A percentile compares a stretch with the other conserved stretches of the same genome.
phyloP scores from a whole-genome alignment of 2,113 vertebrate species.

The Rhabdornis inornatus region DNA sequence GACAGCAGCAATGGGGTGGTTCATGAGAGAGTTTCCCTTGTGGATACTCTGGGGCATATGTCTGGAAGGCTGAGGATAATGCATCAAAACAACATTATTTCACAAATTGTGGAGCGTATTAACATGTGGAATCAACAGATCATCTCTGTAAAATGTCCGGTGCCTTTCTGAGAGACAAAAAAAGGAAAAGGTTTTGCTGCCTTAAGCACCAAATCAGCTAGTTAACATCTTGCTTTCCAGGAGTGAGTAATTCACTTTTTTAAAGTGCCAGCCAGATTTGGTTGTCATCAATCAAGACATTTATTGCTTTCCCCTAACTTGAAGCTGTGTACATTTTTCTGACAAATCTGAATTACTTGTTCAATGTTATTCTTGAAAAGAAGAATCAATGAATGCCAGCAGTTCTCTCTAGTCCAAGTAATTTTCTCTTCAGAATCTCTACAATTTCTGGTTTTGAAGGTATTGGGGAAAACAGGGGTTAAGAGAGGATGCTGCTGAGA shows the following conservation, averaged over 20 bases:
- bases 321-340: conserved; percentile 37
- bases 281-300: conserved; percentile 42
- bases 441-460: not conserved
- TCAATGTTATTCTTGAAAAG: conserved; percentile 22
- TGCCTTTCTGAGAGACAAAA: not conserved
- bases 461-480: not conserved
- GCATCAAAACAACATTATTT: not conserved
- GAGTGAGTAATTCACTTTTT: conserved; percentile 38
- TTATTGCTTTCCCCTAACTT: conserved; percentile 20
- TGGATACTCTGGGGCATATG: not conserved
- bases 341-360: conserved; percentile 36
- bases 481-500: not conserved
- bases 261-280: not conserved
- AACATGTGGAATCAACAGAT: not conserved
- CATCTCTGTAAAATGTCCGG: not conserved
- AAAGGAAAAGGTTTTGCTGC: conserved; percentile 3
- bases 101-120: not conserved
- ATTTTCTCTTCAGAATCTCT: conserved; percentile 18
- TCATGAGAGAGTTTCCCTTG: not conserved
- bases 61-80: not conserved
- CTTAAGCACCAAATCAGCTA: conserved; percentile 15
- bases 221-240: conserved; percentile 44
- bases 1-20: not conserved
- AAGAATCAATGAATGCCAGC: not conserved
- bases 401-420: not conserved